Conservation (phyloP, 2,797 vertebrate species). For the Trachurus trachurus region DNA sequence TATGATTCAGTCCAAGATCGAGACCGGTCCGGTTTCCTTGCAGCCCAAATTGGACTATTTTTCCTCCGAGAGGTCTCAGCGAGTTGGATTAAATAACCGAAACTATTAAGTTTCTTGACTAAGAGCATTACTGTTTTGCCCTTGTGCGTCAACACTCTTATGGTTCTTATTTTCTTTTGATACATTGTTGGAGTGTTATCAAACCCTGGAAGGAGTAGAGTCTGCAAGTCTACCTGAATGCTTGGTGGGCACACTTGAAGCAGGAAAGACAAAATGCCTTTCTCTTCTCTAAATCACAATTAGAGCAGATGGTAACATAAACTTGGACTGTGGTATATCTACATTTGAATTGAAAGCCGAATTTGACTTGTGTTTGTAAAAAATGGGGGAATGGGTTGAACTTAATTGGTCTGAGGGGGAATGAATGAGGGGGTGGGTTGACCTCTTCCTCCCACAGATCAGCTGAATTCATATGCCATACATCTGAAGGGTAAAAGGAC, state of each 20-base stretch:
- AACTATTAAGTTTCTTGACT: constrained; percentile 75
- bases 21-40: constrained; percentile 68
- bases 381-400: constrained; percentile 18
- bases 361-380: constrained; percentile 49
- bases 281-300: constrained; percentile 44
- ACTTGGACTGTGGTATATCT: constrained; percentile 40
- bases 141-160: constrained; percentile 70
- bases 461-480: constrained; percentile 20
- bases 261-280: constrained; percentile 41
- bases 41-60: constrained; percentile 75
- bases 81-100: constrained; percentile 74
- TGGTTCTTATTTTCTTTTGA: constrained; percentile 74
- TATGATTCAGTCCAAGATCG: constrained; percentile 70
- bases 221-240: constrained; percentile 68
- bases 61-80: constrained; percentile 60
- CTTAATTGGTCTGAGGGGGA: constrained; percentile 47
- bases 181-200: constrained; percentile 65
- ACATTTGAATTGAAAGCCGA: constrained; percentile 47
- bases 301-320: constrained; percentile 45
- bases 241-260: constrained; percentile 44
- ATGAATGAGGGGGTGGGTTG: constrained; percentile 25
- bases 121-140: constrained; percentile 66
- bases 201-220: constrained; percentile 58
- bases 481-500: constrained; percentile 12
- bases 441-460: constrained; percentile 16